A percentile compares a stretch with the other conserved stretches of the same genome.
Conservation (phyloP, 2,888 invertebrate genomes). For the Eupithecia insigniata region DNA sequence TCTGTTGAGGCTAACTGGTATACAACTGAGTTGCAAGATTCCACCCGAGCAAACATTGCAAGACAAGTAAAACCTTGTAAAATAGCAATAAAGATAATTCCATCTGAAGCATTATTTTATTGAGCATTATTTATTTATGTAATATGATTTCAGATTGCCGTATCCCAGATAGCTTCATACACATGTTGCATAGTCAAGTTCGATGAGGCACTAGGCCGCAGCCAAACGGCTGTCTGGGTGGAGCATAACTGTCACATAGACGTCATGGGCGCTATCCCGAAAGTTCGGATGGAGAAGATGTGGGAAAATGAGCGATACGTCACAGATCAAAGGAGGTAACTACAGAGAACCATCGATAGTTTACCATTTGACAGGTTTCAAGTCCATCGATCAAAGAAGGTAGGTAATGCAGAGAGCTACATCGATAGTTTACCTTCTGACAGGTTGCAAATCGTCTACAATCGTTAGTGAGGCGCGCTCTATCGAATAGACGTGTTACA, state of each 20-base stretch:
- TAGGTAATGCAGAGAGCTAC: no score
- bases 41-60: no score
- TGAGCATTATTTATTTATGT: not conserved
- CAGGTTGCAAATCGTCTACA: no score
- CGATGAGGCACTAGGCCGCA: not conserved
- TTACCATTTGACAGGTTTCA: not conserved
- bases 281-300: not conserved
- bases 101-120: not conserved
- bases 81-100: not conserved
- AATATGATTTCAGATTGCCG: not conserved
- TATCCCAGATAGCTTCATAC: constrained; percentile 9
- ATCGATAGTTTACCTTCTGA: no score
- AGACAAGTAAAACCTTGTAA: no score
- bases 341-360: not conserved
- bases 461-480: no score
- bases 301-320: not conserved
- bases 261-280: not conserved
- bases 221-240: not conserved
- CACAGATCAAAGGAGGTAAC: not conserved
- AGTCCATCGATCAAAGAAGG: no score
- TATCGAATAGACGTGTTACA: no score
- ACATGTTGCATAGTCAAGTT: not conserved
- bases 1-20: no score
- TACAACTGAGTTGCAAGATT: no score
- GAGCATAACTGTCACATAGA: constrained; percentile 9